Evolutionary conservation across 2,797 vertebrate genomes (phyloP).

Genomic region (Dromococcyx pavoninus): DNA sequence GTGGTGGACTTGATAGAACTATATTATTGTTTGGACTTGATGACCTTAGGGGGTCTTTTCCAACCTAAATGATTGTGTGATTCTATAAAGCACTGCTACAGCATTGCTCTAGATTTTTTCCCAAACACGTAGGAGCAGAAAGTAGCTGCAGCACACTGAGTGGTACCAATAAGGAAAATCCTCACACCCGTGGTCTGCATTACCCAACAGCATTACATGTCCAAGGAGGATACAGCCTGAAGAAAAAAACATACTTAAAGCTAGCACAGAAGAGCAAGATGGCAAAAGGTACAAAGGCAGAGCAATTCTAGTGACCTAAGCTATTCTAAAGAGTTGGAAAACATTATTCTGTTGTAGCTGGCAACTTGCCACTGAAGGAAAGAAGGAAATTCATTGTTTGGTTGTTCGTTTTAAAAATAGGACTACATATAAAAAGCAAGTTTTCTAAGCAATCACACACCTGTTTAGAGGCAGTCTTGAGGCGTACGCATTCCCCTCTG

Average conservation of each 20-base stretch:
- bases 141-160: neutral
- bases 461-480: neutral
- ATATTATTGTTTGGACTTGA: neutral
- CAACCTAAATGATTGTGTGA: neutral
- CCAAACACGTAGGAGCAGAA: neutral
- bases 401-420: neutral
- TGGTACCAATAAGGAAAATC: neutral
- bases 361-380: neutral
- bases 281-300: neutral
- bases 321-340: neutral
- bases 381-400: neutral
- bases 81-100: neutral
- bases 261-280: neutral
- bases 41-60: neutral
- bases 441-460: neutral
- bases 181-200: neutral
- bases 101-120: neutral
- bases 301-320: neutral
- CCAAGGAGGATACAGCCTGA: neutral
- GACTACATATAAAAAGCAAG: neutral
- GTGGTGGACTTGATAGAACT: neutral
- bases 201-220: neutral
- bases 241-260: neutral
- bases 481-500: accelerated
- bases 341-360: neutral